Evolutionary conservation across 1,140 invertebrate species (phyloP).

Genomic region (Leptinotarsa texana): DNA sequence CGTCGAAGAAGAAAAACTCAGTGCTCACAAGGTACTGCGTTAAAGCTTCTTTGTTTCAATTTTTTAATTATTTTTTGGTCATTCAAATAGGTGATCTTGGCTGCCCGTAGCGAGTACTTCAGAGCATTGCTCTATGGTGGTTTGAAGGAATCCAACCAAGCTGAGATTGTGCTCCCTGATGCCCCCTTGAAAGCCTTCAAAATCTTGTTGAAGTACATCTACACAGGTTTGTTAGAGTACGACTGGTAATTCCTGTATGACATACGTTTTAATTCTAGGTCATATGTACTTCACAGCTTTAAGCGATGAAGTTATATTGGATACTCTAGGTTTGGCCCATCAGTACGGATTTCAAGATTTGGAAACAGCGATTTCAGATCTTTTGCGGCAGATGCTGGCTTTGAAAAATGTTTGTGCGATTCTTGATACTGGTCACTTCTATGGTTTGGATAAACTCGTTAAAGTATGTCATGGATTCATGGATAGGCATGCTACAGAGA

Average conservation of each 20-base stretch:
- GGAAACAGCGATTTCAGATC: constrained; percentile 89
- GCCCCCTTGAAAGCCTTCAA: constrained; percentile 89
- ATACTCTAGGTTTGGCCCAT: constrained; percentile 88
- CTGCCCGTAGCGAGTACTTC: constrained; percentile 94
- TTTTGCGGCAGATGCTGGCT: constrained; percentile 84
- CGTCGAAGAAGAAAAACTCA: constrained; percentile 82
- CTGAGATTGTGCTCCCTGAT: constrained; percentile 83
- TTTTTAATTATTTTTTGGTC: constrained; percentile 25
- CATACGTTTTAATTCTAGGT: constrained; percentile 55
- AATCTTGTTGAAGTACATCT: constrained; percentile 91
- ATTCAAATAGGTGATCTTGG: constrained; percentile 71
- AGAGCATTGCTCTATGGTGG: constrained; percentile 89
- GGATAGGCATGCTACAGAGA: constrained; percentile 83
- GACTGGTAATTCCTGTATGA: too few species aligned
- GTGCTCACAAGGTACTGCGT: constrained; percentile 78
- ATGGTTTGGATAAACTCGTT: constrained; percentile 64
- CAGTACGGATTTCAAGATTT: constrained; percentile 94
- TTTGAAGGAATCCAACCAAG: constrained; percentile 81
- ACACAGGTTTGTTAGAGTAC: constrained; percentile 65
- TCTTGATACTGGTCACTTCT: constrained; percentile 82
- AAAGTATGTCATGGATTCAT: constrained; percentile 79
- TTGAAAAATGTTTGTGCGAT: constrained; percentile 91
- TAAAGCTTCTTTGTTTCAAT: constrained; percentile 2
- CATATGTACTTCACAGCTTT: constrained; percentile 81
- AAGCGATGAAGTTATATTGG: constrained; percentile 84